Base-by-base conservation (phyloP, 2,888 invertebrate species). In the Autographa pulchrina region DNA sequence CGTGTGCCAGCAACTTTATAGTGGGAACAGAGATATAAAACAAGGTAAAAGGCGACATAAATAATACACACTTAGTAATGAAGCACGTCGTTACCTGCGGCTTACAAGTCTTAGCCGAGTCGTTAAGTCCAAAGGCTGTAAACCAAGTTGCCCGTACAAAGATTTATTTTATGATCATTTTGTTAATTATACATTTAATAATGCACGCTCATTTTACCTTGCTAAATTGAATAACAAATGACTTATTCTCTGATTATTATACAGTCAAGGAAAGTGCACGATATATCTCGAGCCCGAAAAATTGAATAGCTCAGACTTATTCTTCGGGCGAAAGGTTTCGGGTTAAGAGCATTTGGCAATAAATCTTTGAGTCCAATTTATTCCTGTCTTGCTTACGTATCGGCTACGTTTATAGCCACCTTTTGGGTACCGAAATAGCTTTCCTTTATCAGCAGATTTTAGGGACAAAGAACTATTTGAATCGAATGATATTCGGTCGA, bases 281-380 rank as follows among this genome's bases (percentile, higher is more conserved):
- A 86, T 86, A 71, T 74, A 81, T 85, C 76, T 71, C 62, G 77
- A 77, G 80, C 73, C 72, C 80, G 84, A 90, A 90, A 89, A 88
- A 89, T 85, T 89, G 88, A 87, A 89, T 90, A 89, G 87, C 84
- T 80, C 79, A 81, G 84, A 87, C 86, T 88, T 89, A 87, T 88
- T 86, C 85, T 81, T 82, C 74, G 82, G 78, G 82, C 85, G 85
- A 85, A 88, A 90, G 86, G 88, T 87, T 89, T 88, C 87, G 92
- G 90, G 93, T 92, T 94, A 93, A 95, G 91, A 95, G 95, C 94
- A 92, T 94, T 95, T 88, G 92, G 92, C 89, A 90, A 95, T 95
- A 95, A 95, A 95, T 95, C 93, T 87, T 89, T 85, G 85, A 87
- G 89, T 86, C 91, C 93, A 93, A 94, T 94, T 93, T 93, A 94